These are phyloP conservation scores for Chaenocephalus aceratus DNA, from an alignment of 2,113 vertebrate genomes.

Conservation along the genomic window DNA sequence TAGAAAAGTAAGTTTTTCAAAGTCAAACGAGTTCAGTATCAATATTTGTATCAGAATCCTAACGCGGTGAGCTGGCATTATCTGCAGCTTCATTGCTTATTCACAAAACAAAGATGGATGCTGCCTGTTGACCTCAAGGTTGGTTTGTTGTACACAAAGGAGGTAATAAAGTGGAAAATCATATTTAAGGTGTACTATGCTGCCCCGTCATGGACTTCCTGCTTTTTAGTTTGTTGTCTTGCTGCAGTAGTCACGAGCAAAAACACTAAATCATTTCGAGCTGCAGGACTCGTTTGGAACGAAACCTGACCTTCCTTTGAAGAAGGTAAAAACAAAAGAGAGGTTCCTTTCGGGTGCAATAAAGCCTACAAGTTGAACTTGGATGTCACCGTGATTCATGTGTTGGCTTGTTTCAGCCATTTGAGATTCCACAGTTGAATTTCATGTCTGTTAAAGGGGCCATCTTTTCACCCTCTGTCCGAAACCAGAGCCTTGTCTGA, in stretches of 20 bases:
- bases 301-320: neutral
- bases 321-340: neutral
- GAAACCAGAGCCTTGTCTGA: no score
- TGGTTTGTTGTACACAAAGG: neutral
- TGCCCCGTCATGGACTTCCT: neutral
- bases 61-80: neutral
- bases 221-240: neutral
- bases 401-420: neutral
- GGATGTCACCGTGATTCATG: neutral
- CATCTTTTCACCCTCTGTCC: no score
- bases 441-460: neutral
- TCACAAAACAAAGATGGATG: neutral
- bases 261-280: neutral
- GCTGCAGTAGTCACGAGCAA: neutral
- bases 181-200: neutral
- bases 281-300: neutral
- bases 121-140: neutral
- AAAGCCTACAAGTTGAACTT: neutral
- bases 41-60: no score
- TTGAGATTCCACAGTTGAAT: neutral
- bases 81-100: neutral
- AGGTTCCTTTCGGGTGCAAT: neutral
- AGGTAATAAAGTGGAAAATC: neutral
- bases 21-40: neutral
- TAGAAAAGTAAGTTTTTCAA: slow-evolving; percentile 5